These are phyloP conservation scores for Apostichopus leukothele DNA, from an alignment of 53 echinoderm and acorn worm species.

Conservation along the genomic window DNA sequence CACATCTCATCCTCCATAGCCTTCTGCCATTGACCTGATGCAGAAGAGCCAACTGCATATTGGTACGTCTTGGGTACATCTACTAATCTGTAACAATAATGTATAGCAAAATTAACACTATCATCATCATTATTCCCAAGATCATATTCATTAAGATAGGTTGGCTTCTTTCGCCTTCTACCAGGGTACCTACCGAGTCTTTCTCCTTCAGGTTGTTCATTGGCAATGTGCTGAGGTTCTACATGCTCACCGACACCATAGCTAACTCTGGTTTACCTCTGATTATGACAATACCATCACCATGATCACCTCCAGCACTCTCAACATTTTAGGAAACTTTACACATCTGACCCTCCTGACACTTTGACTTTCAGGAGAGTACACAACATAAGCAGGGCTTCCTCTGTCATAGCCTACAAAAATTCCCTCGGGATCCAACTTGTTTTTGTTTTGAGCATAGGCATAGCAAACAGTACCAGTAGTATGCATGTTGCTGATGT, in stretches of 20 bases:
- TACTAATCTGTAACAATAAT: constrained; percentile 50
- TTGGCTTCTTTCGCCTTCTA: constrained; percentile 40
- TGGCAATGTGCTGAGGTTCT: background rate
- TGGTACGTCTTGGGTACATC: constrained; percentile 49
- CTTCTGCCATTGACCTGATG: constrained; percentile 45
- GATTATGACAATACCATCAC: constrained; percentile 1
- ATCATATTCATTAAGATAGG: constrained; percentile 42
- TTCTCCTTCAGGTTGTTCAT: constrained; percentile 4
- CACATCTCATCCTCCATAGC: constrained; percentile 52
- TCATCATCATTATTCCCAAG: constrained; percentile 28
- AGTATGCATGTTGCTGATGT: constrained; percentile 43
- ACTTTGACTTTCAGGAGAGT: constrained; percentile 23
- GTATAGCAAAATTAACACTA: background rate
- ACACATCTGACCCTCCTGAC: constrained; percentile 37
- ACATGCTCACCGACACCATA: background rate
- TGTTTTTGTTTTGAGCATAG: constrained; percentile 41
- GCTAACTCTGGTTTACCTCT: constrained; percentile 7
- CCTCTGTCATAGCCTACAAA: constrained; percentile 53
- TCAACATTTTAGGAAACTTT: constrained; percentile 3
- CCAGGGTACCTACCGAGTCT: constrained; percentile 21
- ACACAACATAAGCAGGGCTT: constrained; percentile 56
- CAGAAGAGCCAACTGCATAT: constrained; percentile 33
- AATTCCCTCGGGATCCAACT: constrained; percentile 43
- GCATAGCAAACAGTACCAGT: constrained; percentile 53
- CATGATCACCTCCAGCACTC: background rate